Evolutionary conservation across 1,140 invertebrate species (phyloP).

Genomic region (Hydropsyche tenuis): DNA sequence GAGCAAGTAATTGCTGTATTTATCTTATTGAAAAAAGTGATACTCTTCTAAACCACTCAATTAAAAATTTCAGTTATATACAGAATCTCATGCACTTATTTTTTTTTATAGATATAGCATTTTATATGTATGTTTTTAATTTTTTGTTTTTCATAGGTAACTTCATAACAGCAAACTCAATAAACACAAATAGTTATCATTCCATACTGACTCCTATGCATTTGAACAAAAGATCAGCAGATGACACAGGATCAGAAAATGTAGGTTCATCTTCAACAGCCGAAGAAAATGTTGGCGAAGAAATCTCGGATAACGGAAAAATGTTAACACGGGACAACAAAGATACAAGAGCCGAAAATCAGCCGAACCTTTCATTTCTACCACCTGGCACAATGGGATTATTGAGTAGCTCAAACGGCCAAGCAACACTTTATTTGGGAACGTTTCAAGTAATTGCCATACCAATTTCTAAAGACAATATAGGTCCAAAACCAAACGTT

Average conservation of each 20-base stretch:
- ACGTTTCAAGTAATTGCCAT: constrained; percentile 39
- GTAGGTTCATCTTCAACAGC: background rate
- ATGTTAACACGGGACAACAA: background rate
- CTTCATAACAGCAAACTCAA: background rate
- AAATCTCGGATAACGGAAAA: background rate
- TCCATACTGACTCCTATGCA: background rate
- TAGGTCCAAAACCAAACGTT: background rate
- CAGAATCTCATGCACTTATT: no score
- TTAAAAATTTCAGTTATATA: no score
- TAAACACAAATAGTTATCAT: background rate
- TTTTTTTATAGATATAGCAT: no score
- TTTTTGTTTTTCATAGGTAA: constrained; percentile 12
- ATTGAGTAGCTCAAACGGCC: constrained; percentile 21
- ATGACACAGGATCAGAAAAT: background rate
- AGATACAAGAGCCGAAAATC: background rate
- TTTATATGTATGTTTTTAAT: no score
- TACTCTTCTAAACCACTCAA: no score
- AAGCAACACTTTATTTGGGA: constrained; percentile 39
- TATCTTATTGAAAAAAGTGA: no score
- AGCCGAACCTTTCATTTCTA: constrained; percentile 11
- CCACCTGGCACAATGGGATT: constrained; percentile 28
- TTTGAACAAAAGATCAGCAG: background rate
- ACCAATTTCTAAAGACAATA: background rate
- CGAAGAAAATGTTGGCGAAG: constrained; percentile 6
- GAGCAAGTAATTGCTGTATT: no score